Base-by-base conservation (phyloP, 1,140 invertebrate genomes). In the Callitettix versicolor region DNA sequence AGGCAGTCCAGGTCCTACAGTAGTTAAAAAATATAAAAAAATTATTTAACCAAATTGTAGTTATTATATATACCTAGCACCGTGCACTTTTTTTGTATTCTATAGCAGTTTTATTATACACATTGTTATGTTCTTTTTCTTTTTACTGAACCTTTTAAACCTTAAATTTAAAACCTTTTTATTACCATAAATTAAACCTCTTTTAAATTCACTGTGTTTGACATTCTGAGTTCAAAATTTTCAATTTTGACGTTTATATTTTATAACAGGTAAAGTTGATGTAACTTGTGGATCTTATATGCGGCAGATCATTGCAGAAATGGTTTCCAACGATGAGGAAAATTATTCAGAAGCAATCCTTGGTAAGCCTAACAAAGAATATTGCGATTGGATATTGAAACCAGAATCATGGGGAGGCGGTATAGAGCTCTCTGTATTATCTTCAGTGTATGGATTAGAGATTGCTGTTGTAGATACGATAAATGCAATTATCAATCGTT, bases 381-480 rank as follows among this genome's bases (percentile, higher is more conserved):
- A 98, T 67, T 91, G 88, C 65, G 73, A 79, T 1, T 94, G 91
- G 91, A 94, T 95, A 59, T 73, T 81, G 48, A 82, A 82, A 61
- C 73, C 83, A 1, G 85, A 82, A 57, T 85, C 91, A 0, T 98
- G 95, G 95, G 94, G 94, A 57, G 94, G 95, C 62, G 93, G 88
- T 41, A 97, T 98, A 62, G 95, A 98, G 75, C 73, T 93, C 3
- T 73, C 91, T 2, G 89, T 97, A 55, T 71, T 98, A n/a, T 86
- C 88, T 3, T 80, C 83, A 63, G 86, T 87, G 71, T 96, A 89
- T 72, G 82, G 84, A 36, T 71, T 95, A 57, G 93, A 98, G 77
- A 95, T 97, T 70, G 91, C 85, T 62, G 93, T 95, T 6, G 85
- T 96, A 3, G 89, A 97, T 68, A 93, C 89, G 36, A 79, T 93